Evolutionary conservation across 2,888 invertebrate genomes (phyloP).

Genomic region (Xylophagus ater): DNA sequence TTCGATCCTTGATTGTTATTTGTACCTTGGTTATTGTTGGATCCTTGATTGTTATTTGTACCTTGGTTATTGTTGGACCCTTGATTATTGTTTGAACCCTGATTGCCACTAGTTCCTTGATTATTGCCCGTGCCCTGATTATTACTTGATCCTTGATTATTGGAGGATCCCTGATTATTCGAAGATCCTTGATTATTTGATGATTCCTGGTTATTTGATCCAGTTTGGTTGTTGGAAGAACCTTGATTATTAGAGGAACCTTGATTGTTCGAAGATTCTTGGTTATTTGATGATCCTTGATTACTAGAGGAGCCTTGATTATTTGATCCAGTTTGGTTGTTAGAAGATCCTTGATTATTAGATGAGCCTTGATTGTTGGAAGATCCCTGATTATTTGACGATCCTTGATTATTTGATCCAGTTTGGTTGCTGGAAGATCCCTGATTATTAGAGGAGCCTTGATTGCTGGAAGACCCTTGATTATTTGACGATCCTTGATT

Average conservation of each 20-base stretch:
- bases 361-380: conserved; percentile 6
- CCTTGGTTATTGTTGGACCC: conserved; percentile 9
- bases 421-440: conserved; percentile 14
- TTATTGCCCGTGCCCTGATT: conserved; percentile 16
- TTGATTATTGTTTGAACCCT: conserved; percentile 13
- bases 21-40: conserved; percentile 8
- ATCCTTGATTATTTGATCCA: conserved; percentile 15
- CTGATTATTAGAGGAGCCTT: conserved; percentile 14
- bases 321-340: conserved; percentile 8
- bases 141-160: conserved; percentile 14
- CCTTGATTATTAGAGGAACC: conserved; percentile 16
- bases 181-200: conserved; percentile 18
- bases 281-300: conserved; percentile 12
- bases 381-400: conserved; percentile 15
- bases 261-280: conserved; percentile 12
- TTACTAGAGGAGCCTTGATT: conserved; percentile 9
- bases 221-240: conserved; percentile 19
- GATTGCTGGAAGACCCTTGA: conserved; percentile 15
- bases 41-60: conserved; percentile 5
- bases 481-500: conserved; percentile 15
- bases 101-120: conserved; percentile 13
- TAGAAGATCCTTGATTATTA: conserved; percentile 10
- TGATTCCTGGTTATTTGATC: conserved; percentile 15
- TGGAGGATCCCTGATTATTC: conserved; percentile 9
- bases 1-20: conserved; percentile 7